Percentiles rank a stretch among this genome's conserved stretches.
Evolutionary conservation across 2,797 vertebrate genomes (phyloP).

Genomic region (Gymnothorax reevesii): DNA sequence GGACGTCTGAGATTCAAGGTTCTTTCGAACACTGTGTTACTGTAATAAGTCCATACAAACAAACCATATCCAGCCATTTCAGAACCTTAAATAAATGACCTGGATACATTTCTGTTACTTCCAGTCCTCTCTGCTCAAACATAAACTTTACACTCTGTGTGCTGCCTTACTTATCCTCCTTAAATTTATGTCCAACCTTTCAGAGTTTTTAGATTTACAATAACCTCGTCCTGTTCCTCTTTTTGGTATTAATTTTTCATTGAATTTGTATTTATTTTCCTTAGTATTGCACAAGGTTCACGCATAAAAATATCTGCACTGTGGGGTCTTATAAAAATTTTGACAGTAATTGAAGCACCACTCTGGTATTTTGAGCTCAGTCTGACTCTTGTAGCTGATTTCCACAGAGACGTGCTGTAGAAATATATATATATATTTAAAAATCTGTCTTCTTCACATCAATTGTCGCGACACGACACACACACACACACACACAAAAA

Average conservation of each 20-base stretch:
- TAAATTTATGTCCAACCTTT: neutral
- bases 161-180: neutral
- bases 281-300: neutral
- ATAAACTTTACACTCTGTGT: neutral
- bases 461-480: neutral
- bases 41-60: neutral
- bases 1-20: neutral
- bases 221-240: neutral
- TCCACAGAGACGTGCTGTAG: neutral
- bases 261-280: neutral
- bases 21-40: neutral
- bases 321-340: neutral
- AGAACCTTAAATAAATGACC: neutral
- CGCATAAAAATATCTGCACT: neutral
- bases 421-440: neutral
- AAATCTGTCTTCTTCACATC: slow-evolving; percentile 17
- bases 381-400: neutral
- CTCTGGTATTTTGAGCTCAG: neutral
- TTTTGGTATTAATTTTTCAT: neutral
- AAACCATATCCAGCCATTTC: neutral
- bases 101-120: neutral
- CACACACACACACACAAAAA: neutral
- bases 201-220: neutral
- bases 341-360: neutral
- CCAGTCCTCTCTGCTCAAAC: neutral